phyloP scores from a whole-genome alignment of 2,888 invertebrate genomes.

The Megalurothrips usitatus region DNA sequence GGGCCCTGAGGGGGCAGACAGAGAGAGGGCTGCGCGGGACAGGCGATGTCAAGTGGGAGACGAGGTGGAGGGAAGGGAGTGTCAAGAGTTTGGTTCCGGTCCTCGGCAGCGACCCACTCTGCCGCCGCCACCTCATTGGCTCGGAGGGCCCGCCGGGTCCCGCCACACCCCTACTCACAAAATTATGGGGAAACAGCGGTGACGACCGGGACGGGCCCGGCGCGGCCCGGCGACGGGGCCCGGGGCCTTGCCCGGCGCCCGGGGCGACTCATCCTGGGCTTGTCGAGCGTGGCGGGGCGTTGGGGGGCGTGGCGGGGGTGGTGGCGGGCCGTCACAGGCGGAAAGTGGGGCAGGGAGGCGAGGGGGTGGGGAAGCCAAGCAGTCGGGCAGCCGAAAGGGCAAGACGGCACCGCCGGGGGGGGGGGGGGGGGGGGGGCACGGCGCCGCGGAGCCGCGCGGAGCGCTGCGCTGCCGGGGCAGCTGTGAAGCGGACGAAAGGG shows the following conservation, averaged over 20 bases:
- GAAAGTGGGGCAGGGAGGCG: background rate
- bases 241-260: background rate
- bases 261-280: background rate
- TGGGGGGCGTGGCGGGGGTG: background rate
- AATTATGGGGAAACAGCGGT: too few relatives aligned
- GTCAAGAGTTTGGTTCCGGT: conserved; percentile 17
- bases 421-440: too few relatives aligned
- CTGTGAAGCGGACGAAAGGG: too few relatives aligned
- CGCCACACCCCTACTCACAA: background rate
- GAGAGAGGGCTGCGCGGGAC: too few relatives aligned
- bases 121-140: background rate
- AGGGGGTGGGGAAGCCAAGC: background rate
- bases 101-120: background rate
- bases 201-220: too few relatives aligned
- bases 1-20: background rate
- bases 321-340: background rate
- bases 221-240: background rate
- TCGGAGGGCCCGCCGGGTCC: background rate
- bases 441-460: too few relatives aligned
- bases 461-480: background rate
- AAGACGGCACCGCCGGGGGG: background rate
- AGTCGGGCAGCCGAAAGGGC: background rate
- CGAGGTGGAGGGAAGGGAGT: background rate
- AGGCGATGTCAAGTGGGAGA: too few relatives aligned
- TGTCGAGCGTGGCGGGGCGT: background rate